Conservation (phyloP, 2,888 invertebrate species). For the Xylophagus ater region DNA sequence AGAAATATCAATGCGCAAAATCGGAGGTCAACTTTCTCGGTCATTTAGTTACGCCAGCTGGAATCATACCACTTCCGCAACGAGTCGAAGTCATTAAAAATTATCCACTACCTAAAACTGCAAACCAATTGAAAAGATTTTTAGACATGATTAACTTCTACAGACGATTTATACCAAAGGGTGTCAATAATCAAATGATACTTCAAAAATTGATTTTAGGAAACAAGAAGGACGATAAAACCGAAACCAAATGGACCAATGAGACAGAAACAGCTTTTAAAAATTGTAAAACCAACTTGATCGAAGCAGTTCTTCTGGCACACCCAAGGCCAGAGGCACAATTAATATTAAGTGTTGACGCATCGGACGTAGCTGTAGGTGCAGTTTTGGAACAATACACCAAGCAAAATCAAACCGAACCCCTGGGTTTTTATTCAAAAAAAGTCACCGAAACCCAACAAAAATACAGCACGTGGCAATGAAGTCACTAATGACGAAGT, state of each 20-base stretch:
- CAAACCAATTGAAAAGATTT: conserved; percentile 17
- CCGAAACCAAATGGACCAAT: neutral
- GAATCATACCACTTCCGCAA: conserved; percentile 6
- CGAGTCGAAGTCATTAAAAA: conserved; percentile 14
- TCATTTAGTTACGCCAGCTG: conserved; percentile 10
- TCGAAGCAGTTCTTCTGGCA: conserved; percentile 20
- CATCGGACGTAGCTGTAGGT: too few species aligned
- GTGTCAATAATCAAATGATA: conserved; percentile 9
- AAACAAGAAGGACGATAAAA: conserved; percentile 11
- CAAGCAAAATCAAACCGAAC: conserved; percentile 24
- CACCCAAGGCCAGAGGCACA: conserved; percentile 25
- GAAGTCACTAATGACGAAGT: too few species aligned
- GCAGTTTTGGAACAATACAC: conserved; percentile 28
- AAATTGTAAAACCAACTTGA: neutral
- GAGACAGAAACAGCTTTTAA: neutral
- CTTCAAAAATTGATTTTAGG: conserved; percentile 10
- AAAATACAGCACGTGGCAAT: conserved; percentile 26
- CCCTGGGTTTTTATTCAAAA: conserved; percentile 30
- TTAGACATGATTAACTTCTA: too few species aligned
- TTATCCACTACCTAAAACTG: conserved; percentile 13
- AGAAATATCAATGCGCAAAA: conserved; percentile 16
- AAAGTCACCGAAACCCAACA: conserved; percentile 26
- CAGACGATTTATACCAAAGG: conserved; percentile 3
- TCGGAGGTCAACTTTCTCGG: conserved; percentile 15
- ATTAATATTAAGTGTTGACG: conserved; percentile 18